A percentile compares a stretch with the other conserved stretches of the same genome.
These are phyloP conservation scores for Oophaga pumilio DNA, from an alignment of 2,113 vertebrate genomes.

Conservation along the genomic window DNA sequence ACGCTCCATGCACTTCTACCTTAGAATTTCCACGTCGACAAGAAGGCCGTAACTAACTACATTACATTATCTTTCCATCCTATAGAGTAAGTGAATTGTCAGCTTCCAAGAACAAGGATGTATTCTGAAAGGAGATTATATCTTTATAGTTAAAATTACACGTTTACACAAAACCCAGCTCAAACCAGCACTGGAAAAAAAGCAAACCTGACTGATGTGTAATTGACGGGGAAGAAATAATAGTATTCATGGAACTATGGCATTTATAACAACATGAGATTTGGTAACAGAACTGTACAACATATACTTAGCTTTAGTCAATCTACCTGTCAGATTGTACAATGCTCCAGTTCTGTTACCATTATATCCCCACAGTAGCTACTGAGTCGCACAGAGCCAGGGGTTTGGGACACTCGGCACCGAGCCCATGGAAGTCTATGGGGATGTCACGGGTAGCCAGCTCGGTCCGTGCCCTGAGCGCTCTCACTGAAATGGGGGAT, in stretches of 20 bases:
- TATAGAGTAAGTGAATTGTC: constrained; percentile 11
- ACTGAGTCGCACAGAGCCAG: no score
- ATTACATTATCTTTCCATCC: not conserved
- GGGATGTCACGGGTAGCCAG: no score
- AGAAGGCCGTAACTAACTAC: not conserved
- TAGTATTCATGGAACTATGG: constrained; percentile 4
- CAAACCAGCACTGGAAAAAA: constrained; percentile 1
- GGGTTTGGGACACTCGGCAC: no score
- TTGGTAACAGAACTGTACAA: not conserved
- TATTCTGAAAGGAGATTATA: constrained; percentile 18
- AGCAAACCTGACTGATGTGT: not conserved
- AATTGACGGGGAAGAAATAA: constrained; percentile 19
- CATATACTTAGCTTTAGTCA: not conserved
- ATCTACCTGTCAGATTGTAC: not conserved
- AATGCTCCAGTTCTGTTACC: not conserved
- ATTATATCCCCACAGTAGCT: not conserved
- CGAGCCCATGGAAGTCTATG: no score
- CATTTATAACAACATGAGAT: not conserved
- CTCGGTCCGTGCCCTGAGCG: no score
- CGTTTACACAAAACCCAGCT: not conserved
- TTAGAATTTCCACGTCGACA: not conserved
- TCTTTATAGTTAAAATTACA: constrained; percentile 28
- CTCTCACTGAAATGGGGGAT: no score
- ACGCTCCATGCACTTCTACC: not conserved
- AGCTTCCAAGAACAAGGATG: not conserved